A percentile compares a stretch with the other conserved stretches of the same genome.
phyloP scores from a whole-genome alignment of 2,888 invertebrate genomes.

The Priocnemis perturbator region DNA sequence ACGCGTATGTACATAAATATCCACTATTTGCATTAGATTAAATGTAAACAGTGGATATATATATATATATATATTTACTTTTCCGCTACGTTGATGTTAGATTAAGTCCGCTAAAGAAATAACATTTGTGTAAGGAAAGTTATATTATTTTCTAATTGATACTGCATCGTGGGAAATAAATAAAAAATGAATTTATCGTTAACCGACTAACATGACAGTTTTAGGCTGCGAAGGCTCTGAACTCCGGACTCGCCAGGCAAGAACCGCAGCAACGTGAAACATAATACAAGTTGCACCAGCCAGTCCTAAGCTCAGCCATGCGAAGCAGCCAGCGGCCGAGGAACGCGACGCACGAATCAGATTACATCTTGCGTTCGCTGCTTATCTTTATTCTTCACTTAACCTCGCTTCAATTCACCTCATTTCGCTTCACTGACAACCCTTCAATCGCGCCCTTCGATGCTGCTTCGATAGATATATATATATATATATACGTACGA shows the following conservation, averaged over 20 bases:
- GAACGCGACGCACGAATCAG: constrained; percentile 74
- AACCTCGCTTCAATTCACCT: constrained; percentile 66
- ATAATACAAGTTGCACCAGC: constrained; percentile 75
- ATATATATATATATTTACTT: no score
- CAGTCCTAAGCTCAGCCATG: constrained; percentile 70
- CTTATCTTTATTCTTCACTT: constrained; percentile 73
- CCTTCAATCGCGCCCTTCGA: constrained; percentile 51
- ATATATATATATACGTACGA: background rate
- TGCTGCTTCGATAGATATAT: constrained; percentile 16
- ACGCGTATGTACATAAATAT: no score
- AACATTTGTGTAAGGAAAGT: no score
- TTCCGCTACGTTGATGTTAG: no score
- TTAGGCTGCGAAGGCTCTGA: constrained; percentile 48
- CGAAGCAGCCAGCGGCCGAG: constrained; percentile 69
- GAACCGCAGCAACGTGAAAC: constrained; percentile 74
- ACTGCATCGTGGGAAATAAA: background rate
- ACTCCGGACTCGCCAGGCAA: constrained; percentile 65
- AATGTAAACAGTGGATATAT: no score
- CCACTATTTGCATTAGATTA: no score
- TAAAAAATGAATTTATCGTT: constrained; percentile 41
- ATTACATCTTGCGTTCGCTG: constrained; percentile 73
- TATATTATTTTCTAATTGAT: no score
- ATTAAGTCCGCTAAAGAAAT: no score
- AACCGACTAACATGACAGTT: constrained; percentile 41
- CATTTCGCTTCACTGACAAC: constrained; percentile 68